phyloP scores from a whole-genome alignment of 2,797 vertebrate genomes.

The Taeniopygia guttata region DNA sequence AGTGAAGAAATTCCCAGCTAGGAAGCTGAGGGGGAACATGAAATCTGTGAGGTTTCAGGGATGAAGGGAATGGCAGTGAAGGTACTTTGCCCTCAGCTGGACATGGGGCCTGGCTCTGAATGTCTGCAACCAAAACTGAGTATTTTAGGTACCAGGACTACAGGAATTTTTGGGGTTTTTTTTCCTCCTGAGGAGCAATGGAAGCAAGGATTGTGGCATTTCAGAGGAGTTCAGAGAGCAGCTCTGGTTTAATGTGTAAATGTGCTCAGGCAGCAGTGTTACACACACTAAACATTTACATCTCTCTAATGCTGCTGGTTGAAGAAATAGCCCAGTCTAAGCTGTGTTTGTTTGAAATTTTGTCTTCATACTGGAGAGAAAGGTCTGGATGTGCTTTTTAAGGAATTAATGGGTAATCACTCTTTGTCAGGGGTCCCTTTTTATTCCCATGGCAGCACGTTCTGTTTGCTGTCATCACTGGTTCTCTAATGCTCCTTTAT shows the following conservation, averaged over 20 bases:
- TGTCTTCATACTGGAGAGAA: not conserved
- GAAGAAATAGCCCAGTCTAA: not conserved
- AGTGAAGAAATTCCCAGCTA: not conserved
- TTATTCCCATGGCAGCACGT: not conserved
- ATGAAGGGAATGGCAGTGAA: not conserved
- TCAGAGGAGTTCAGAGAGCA: not conserved
- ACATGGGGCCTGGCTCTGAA: not conserved
- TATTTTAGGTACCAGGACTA: not conserved
- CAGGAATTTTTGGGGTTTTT: not conserved
- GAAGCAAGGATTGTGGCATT: not conserved
- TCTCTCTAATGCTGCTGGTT: not conserved
- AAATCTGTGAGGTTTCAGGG: not conserved
- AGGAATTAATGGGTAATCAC: not conserved
- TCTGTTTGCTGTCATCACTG: not conserved
- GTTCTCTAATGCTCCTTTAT: not conserved
- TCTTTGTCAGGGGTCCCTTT: not conserved
- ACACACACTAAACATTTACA: not conserved
- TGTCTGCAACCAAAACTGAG: rapidly evolving
- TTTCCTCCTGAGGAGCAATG: not conserved
- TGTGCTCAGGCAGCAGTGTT: not conserved
- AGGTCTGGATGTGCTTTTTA: not conserved
- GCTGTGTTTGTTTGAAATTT: not conserved
- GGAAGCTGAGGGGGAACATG: not conserved
- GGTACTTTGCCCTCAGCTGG: not conserved
- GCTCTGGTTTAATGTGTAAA: not conserved